Evolutionary conservation across 2,113 vertebrate genomes (phyloP).

Genomic region (Otocyon megalotis): DNA sequence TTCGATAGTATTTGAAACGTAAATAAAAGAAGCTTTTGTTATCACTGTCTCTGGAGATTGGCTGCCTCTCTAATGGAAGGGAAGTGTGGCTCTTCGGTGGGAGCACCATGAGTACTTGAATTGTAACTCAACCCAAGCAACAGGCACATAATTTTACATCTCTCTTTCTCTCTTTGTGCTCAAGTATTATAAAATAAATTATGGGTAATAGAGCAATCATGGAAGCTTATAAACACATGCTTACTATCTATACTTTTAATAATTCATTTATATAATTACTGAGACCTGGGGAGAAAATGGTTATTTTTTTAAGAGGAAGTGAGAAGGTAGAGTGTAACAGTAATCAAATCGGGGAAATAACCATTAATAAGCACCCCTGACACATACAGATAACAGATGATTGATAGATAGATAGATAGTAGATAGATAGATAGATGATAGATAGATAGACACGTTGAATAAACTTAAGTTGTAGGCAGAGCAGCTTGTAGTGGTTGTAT

Average conservation of each 20-base stretch:
- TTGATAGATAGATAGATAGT: background rate
- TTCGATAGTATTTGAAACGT: background rate
- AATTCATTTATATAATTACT: background rate
- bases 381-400: background rate
- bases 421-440: background rate
- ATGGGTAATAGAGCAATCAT: background rate
- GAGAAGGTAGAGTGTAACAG: background rate
- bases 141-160: background rate
- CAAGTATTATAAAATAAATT: background rate
- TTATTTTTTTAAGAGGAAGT: background rate
- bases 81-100: background rate
- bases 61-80: background rate
- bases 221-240: background rate
- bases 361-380: background rate
- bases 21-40: background rate
- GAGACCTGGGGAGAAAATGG: background rate
- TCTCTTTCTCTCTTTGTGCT: background rate
- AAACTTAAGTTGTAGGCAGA: background rate
- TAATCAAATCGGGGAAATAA: background rate
- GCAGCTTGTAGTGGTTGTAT: background rate
- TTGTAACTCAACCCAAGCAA: background rate
- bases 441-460: background rate
- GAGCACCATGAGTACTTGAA: no score
- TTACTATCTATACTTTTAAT: background rate
- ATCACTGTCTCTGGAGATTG: background rate